Evolutionary conservation across 2,888 invertebrate species (phyloP).

Genomic region (Euphydryas editha): DNA sequence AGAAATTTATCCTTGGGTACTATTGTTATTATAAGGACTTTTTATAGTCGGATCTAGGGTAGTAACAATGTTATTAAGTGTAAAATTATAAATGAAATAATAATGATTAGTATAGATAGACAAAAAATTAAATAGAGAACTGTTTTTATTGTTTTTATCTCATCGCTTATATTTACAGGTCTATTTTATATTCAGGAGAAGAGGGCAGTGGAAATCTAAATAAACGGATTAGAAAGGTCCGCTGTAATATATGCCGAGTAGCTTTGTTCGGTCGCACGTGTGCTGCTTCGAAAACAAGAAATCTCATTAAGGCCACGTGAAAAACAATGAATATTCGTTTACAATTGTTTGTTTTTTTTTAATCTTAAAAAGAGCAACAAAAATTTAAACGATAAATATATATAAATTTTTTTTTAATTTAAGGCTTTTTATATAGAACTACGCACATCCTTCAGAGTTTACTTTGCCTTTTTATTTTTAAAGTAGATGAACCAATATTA

Average conservation of each 20-base stretch:
- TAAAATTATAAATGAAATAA: too few species aligned
- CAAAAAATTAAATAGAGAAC: conserved; percentile 18
- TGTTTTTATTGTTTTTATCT: conserved; percentile 26
- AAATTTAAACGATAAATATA: too few species aligned
- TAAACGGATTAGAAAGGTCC: conserved; percentile 49
- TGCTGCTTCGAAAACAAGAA: conserved; percentile 43
- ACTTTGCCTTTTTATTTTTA: too few species aligned
- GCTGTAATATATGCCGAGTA: conserved; percentile 44
- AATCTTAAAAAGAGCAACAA: conserved; percentile 4
- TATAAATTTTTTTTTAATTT: too few species aligned
- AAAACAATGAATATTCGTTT: conserved; percentile 18
- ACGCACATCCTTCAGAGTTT: too few species aligned
- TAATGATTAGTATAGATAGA: too few species aligned
- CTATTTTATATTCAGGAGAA: conserved; percentile 45
- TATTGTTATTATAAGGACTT: too few species aligned
- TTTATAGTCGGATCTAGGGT: too few species aligned
- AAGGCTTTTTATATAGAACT: too few species aligned
- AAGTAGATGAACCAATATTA: too few species aligned
- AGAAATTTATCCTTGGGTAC: too few species aligned
- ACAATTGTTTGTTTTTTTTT: background rate
- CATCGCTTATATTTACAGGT: conserved; percentile 29
- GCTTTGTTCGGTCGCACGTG: conserved; percentile 46
- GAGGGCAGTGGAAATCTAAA: conserved; percentile 45
- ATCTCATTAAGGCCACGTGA: conserved; percentile 39
- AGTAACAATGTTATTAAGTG: too few species aligned